Conservation (phyloP, 2,113 vertebrate genomes). For the Dicerorhinus sumatrensis region DNA sequence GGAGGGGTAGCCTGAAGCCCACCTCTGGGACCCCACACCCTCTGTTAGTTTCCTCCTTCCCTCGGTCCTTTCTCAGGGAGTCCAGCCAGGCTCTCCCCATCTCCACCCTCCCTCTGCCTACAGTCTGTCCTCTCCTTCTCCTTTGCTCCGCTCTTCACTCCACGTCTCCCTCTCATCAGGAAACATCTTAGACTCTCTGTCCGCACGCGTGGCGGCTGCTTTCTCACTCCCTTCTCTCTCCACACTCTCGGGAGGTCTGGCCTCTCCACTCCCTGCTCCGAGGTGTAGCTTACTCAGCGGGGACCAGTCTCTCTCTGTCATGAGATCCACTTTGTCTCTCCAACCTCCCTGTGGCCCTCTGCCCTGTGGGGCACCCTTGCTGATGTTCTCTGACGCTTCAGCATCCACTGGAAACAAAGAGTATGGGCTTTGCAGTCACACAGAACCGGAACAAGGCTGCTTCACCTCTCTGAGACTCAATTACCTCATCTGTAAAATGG, state of each 20-base stretch:
- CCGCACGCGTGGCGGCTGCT: neutral
- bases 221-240: neutral
- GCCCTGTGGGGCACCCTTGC: neutral
- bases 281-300: neutral
- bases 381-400: neutral
- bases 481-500: neutral
- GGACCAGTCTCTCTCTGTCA: neutral
- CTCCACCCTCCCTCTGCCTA: rapidly evolving
- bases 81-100: rapidly evolving
- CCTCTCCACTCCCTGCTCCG: neutral
- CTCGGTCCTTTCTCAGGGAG: neutral
- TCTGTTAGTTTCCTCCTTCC: neutral
- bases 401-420: neutral
- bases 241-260: neutral
- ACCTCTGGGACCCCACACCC: neutral
- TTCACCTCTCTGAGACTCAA: neutral
- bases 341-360: neutral
- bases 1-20: neutral
- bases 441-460: neutral
- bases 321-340: neutral
- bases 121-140: neutral
- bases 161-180: neutral
- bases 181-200: neutral
- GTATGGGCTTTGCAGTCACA: neutral
- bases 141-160: neutral